Evolutionary conservation across 2,888 invertebrate species (phyloP), one percentile per base, ranked within the genome.

Genomic region (Gasteruption jaculator): DNA sequence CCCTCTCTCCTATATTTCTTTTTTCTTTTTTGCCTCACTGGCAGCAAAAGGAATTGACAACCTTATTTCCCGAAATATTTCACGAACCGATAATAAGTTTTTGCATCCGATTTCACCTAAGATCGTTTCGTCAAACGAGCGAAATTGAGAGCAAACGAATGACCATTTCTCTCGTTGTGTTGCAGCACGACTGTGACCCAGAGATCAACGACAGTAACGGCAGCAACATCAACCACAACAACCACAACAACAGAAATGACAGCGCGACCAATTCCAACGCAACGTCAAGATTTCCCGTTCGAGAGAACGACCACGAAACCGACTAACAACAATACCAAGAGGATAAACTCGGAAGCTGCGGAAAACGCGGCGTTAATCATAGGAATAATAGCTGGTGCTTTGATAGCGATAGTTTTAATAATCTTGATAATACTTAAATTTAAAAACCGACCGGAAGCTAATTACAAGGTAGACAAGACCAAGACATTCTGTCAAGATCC

Each of bases 401-500:
- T 92, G 48, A 93, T 95, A 63, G 90, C 90, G 21, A 86, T 93
- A 50, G 87, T 95, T 38, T 78, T 95, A 50, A 83, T 95, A 50
- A 87, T 94, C 40, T 80, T 96, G 46, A 79, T 93, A 45, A 89
- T 95, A 57, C 80, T 94, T 57, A 91, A 91, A 74, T 87, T 91
- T 71, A 79, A 82, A 65, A 85, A 85, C 58, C 82, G 90, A 48
- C 83, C 89, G 37, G 91, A 92, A 67, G 85, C 86, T n/a, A 86
- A 86, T 40, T 95, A 93, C 71, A 95, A 94, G 72, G 87, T 93
- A 46, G 93, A 94, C 61, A 90, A 92, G 57, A 85, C 84, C 63
- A 82, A 80, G 46, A 82, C 78, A 43, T 85, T 83, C 69, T 81
- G 82, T 58, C 85, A 86, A 64, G 85, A 87, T 37, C 88, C 88